These are phyloP conservation scores for Drosophila fulvimacula DNA, from an alignment of 2,888 invertebrate species.

Conservation along the genomic window DNA sequence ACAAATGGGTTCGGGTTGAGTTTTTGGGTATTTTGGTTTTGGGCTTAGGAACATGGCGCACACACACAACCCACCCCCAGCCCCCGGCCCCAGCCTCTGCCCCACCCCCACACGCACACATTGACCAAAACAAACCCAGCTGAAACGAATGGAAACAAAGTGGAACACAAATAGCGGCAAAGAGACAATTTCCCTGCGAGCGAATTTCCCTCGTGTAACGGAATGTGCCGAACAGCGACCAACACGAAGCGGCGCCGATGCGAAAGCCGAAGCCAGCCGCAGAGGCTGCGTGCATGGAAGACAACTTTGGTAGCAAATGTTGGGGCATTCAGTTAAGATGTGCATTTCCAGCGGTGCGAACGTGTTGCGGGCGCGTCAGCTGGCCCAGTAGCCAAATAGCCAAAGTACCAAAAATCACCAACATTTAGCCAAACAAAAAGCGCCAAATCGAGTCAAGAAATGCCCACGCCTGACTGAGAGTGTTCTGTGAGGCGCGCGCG, in stretches of 20 bases:
- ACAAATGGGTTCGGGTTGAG: conserved; percentile 64
- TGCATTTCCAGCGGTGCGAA: conserved; percentile 83
- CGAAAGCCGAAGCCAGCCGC: conserved; percentile 31
- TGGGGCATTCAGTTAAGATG: conserved; percentile 82
- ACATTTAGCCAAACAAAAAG: conserved; percentile 21
- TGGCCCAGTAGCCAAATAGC: conserved; percentile 55
- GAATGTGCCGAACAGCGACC: conserved; percentile 24
- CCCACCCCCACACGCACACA: neutral
- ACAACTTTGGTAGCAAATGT: conserved; percentile 67
- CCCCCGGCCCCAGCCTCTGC: too few species aligned
- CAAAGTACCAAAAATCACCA: conserved; percentile 23
- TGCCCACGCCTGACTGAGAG: conserved; percentile 48
- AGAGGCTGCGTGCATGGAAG: conserved; percentile 51
- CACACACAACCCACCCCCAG: too few species aligned
- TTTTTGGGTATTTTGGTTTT: conserved; percentile 37
- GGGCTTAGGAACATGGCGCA: neutral
- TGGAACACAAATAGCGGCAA: conserved; percentile 18
- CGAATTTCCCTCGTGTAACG: conserved; percentile 51
- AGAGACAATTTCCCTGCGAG: conserved; percentile 50
- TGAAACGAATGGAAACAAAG: conserved; percentile 24
- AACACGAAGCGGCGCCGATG: conserved; percentile 8
- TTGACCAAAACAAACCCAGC: conserved; percentile 19
- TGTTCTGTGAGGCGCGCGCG: conserved; percentile 31
- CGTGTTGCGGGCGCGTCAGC: conserved; percentile 79
- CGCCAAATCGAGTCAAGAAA: conserved; percentile 33